Conservation (phyloP, 1,140 invertebrate genomes). For the Tetramorium simillimum region DNA sequence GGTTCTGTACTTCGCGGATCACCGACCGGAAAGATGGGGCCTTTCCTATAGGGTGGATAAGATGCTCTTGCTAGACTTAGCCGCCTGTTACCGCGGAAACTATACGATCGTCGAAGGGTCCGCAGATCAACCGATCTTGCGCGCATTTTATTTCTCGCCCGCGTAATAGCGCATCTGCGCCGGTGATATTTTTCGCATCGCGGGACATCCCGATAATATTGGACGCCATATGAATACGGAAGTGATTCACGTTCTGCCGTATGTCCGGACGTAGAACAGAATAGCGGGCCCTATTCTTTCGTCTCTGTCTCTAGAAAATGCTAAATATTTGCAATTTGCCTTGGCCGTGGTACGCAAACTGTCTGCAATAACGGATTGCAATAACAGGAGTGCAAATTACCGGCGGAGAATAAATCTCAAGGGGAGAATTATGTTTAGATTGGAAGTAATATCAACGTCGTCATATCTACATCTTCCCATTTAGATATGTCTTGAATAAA, state of each 20-base stretch:
- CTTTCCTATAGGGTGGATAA: conserved; percentile 37
- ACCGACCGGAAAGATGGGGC: conserved; percentile 32
- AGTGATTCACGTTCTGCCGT: conserved; percentile 16
- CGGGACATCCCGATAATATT: not conserved
- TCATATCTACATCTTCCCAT: conserved; percentile 30
- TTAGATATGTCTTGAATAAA: conserved; percentile 8
- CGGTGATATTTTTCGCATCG: conserved; percentile 36
- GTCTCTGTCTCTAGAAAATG: not conserved
- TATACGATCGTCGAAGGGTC: conserved; percentile 17
- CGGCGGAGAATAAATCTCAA: not conserved
- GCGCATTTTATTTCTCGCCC: conserved; percentile 37
- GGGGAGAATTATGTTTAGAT: conserved; percentile 6
- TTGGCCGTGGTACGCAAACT: not conserved
- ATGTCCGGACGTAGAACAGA: no score
- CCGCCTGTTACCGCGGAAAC: conserved; percentile 19
- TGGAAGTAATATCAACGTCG: not conserved
- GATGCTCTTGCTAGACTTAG: not conserved
- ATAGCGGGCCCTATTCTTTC: not conserved
- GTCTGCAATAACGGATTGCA: not conserved
- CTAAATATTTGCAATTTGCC: not conserved
- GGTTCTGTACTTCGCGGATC: conserved; percentile 38
- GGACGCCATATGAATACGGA: not conserved
- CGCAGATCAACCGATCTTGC: not conserved
- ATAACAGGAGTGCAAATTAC: conserved; percentile 5
- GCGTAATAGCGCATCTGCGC: conserved; percentile 18